Base-by-base conservation (phyloP, 2,797 vertebrate species). In the Spinus olivaceus region DNA sequence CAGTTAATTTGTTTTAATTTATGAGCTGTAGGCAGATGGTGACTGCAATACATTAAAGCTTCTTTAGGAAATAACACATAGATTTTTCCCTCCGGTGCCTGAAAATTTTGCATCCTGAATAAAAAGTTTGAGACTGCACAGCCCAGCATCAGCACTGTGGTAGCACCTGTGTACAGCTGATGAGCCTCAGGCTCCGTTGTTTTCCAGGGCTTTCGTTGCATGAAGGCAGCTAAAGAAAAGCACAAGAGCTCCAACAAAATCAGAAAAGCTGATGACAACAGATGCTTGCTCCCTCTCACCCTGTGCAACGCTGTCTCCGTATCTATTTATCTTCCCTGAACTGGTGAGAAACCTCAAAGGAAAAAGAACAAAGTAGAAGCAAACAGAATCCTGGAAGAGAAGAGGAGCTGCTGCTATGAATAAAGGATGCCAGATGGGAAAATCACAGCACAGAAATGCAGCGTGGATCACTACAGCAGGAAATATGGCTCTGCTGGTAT, bases 341-440 rank as follows among this genome's bases (percentile, higher is more conserved):
- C 39, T 30, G 17, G 70, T 66, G 44, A 91, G 74, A 54, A 84
- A 59, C 42, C 81, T 69, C 67, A 90, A 93, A 92, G 84, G 42
- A 49, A 86, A 86, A 86, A 81, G 85, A 90, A 80, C 49, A 81
- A 92, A 95, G 76, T 25, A 70, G 85, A 86, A 91, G 67, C 88
- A 88, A 95, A 66, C 37, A 91, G 69, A 64, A 64, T 67, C 84
- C 71, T 91, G 81, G 87, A 93, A 73, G 63, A 85, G 44, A 72
- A 56, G 67, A 86, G 79, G 71, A 87, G 44, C 42, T 89, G 79
- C 57, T 85, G 67, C 67, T 92, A 12, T 46, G 54, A 87, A 35
- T 80, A 85, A 87, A 89, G 41, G 61, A 82, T 10, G 15, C 79
- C 89, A 96, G 79, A 74, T 74, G 71, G 76, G 49, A 94, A 95